phyloP scores from a whole-genome alignment of 2,888 invertebrate species.

The Ephialtes manifestator region DNA sequence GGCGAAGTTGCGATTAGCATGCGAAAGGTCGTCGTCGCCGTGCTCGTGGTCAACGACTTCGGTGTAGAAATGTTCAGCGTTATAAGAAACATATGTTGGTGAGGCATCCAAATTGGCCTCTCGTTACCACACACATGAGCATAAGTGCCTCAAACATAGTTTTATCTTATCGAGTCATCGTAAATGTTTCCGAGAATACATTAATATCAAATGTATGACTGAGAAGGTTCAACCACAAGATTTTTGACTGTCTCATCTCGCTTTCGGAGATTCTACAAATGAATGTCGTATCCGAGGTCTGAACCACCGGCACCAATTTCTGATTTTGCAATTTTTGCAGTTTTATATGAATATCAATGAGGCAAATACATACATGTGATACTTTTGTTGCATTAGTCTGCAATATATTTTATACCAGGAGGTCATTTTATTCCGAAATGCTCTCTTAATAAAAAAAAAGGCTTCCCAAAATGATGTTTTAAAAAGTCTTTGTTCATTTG shows the following conservation, averaged over 20 bases:
- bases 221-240: constrained; percentile 14
- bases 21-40: constrained; percentile 57
- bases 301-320: background rate
- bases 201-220: constrained; percentile 54
- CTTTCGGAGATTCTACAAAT: background rate
- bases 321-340: background rate
- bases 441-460: too few species aligned
- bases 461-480: too few species aligned
- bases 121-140: constrained; percentile 40
- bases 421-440: background rate
- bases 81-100: constrained; percentile 51
- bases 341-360: background rate
- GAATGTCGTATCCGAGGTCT: background rate
- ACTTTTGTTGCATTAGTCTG: background rate
- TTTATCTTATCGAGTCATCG: constrained; percentile 35
- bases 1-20: constrained; percentile 62
- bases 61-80: constrained; percentile 37
- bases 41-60: constrained; percentile 20
- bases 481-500: too few species aligned
- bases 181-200: constrained; percentile 49
- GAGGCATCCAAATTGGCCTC: constrained; percentile 28
- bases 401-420: background rate
- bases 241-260: background rate
- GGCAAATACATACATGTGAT: background rate
- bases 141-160: constrained; percentile 27